Percentiles rank a stretch among this genome's conserved stretches.
These are phyloP conservation scores for Trogon surrucura DNA, from an alignment of 2,113 vertebrate genomes.

Conservation along the genomic window DNA sequence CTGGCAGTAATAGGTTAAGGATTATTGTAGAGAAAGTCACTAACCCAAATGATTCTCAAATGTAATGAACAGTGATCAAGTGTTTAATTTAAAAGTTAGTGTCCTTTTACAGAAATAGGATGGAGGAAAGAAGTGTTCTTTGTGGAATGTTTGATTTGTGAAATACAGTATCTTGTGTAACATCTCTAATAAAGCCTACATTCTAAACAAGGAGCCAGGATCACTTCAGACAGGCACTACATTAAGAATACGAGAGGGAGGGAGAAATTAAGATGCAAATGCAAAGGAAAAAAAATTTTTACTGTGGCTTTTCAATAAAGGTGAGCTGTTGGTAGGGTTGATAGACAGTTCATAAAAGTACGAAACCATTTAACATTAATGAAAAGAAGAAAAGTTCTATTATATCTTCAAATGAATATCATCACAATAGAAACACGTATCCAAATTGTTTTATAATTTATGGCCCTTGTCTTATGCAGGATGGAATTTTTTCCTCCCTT, in stretches of 20 bases:
- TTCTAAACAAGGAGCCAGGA: neutral
- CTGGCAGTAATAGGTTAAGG: neutral
- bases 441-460: neutral
- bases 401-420: neutral
- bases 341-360: neutral
- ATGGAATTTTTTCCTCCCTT: neutral
- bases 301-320: neutral
- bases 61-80: neutral
- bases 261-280: neutral
- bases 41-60: neutral
- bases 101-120: neutral
- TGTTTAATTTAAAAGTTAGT: neutral
- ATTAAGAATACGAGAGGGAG: neutral
- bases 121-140: neutral
- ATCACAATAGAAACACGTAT: neutral
- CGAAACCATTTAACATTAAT: neutral
- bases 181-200: neutral
- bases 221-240: neutral
- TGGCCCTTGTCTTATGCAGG: neutral
- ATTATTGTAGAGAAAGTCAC: neutral
- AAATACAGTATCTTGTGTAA: neutral
- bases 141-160: neutral
- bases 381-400: neutral
- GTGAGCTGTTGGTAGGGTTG: neutral
- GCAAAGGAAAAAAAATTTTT: neutral